Evolutionary conservation across 2,113 vertebrate species (phyloP).

Genomic region (Ciconia stormi): DNA sequence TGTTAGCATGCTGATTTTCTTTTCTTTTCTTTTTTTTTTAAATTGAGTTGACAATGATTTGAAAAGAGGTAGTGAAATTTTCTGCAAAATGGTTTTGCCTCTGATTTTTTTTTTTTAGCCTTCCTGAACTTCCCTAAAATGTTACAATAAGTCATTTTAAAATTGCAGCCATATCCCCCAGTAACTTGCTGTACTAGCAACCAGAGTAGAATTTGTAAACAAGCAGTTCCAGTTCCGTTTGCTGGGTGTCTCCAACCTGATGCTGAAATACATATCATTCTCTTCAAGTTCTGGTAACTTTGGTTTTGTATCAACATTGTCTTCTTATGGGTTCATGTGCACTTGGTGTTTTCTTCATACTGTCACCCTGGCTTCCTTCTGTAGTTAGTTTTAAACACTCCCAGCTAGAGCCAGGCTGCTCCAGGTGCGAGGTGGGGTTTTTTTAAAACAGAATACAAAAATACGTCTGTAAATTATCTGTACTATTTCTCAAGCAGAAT

Average conservation of each 20-base stretch:
- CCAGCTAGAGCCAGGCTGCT: not conserved
- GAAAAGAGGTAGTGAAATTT: not conserved
- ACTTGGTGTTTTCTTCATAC: not conserved
- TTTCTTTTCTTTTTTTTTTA: not conserved
- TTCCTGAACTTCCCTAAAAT: not conserved
- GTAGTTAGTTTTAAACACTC: not conserved
- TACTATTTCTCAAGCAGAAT: not conserved
- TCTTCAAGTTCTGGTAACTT: not conserved
- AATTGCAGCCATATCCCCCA: not conserved
- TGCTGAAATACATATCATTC: not conserved
- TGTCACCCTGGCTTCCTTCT: not conserved
- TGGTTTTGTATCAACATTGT: not conserved
- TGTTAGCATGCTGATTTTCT: not conserved
- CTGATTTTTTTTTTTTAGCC: not conserved
- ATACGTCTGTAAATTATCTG: not conserved
- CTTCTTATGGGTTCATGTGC: not conserved
- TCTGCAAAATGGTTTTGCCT: not conserved
- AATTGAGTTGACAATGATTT: not conserved
- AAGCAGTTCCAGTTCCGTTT: not conserved
- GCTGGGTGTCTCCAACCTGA: not conserved
- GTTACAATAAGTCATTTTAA: not conserved
- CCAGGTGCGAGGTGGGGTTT: not conserved
- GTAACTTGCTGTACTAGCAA: not conserved
- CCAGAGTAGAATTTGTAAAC: not conserved
- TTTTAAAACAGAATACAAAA: not conserved